Percentiles rank a stretch among this genome's conserved stretches.
phyloP scores from a whole-genome alignment of 2,113 vertebrate genomes.

The Poicephalus gulielmi region DNA sequence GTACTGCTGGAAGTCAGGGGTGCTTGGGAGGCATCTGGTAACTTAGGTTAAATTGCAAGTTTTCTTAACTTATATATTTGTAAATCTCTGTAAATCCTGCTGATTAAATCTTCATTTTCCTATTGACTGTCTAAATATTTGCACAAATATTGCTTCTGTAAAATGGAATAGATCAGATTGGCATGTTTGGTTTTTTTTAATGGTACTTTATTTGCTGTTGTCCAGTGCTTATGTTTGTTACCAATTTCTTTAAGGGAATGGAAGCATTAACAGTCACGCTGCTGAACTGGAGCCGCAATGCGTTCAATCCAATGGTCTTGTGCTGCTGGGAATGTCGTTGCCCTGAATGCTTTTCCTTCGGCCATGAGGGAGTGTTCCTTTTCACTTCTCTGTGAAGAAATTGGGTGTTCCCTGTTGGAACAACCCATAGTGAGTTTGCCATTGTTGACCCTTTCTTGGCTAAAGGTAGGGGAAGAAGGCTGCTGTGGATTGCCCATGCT shows the following conservation, averaged over 20 bases:
- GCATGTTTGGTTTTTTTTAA: background rate
- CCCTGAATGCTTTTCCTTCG: background rate
- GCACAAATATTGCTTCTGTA: background rate
- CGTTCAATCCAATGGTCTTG: background rate
- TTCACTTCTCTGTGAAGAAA: background rate
- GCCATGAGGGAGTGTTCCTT: background rate
- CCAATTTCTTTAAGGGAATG: background rate
- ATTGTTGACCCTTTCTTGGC: background rate
- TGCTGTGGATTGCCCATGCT: background rate
- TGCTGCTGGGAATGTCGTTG: background rate
- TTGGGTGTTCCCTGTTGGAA: background rate
- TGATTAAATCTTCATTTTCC: background rate
- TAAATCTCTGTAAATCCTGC: background rate
- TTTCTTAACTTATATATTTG: background rate
- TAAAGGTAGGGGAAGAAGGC: background rate
- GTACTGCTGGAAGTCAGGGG: background rate
- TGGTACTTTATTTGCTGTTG: background rate
- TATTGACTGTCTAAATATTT: background rate
- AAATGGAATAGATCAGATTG: background rate
- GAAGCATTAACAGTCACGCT: background rate
- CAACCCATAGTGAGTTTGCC: background rate
- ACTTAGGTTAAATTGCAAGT: background rate
- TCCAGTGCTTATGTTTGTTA: background rate
- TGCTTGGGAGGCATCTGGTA: background rate
- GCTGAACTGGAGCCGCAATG: background rate